These are phyloP conservation scores for Galemys pyrenaicus DNA, from an alignment of 2,113 vertebrate species.

Conservation along the genomic window DNA sequence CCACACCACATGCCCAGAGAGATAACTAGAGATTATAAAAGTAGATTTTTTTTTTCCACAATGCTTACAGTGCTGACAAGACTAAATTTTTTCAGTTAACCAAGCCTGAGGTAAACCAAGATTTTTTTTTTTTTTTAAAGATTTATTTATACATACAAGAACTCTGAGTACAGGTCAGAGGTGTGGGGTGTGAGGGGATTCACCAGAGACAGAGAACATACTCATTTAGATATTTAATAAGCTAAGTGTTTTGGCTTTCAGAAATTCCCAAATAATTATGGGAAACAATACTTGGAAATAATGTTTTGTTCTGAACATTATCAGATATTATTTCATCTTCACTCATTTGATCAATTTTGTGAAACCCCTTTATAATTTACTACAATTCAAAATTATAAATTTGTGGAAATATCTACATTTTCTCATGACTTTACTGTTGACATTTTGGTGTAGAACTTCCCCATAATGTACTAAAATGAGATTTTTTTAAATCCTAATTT, in stretches of 20 bases:
- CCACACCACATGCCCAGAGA: no score
- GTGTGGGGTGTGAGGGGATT: no score
- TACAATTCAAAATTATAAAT: conserved; percentile 27
- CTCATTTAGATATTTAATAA: not conserved
- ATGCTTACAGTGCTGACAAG: no score
- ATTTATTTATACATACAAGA: no score
- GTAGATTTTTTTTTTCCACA: no score
- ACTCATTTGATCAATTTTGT: not conserved
- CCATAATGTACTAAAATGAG: not conserved
- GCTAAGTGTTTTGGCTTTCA: not conserved
- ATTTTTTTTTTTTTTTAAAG: no score
- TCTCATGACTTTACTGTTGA: conserved; percentile 29
- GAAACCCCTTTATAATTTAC: conserved; percentile 21
- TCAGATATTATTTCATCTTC: conserved; percentile 13
- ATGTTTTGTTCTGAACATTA: not conserved
- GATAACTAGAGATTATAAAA: no score
- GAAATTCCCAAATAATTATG: not conserved
- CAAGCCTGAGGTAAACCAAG: no score
- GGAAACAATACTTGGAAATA: not conserved
- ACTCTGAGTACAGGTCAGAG: no score
- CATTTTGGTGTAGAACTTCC: conserved; percentile 8
- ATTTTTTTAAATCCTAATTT: not conserved
- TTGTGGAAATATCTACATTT: not conserved
- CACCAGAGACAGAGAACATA: no score
- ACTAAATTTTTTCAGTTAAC: no score